Base-by-base conservation (phyloP, 2,888 invertebrate genomes). In the Ophion ellenae region DNA sequence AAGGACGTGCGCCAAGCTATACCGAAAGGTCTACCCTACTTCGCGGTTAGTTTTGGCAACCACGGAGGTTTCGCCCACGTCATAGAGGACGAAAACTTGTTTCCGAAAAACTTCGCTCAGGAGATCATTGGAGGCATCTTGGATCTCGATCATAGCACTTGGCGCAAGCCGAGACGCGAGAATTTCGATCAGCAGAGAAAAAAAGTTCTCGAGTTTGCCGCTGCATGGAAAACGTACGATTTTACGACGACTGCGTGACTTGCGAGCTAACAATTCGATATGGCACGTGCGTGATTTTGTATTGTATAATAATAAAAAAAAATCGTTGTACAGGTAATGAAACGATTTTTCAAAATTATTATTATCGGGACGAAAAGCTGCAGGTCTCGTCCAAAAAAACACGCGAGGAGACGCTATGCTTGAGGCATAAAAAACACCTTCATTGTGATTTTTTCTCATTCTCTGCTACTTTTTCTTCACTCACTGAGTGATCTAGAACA, bases 101-200 rank as follows among this genome's bases (percentile, higher is more conserved):
- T 99, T 94, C 98, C 99, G 0, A 94, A 93, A 76, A 97, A 97
- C 94, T 99, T 99, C 95, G 99, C 98, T 6, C 91, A 97, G 96
- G 99, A 99, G 96, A 97, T 99, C 20, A 97, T 99, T 92, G 99
- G 98, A 28, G 99, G 99, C 1, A 98, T 99, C 96, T 94, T 99
- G 89, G 98, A 99, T 93, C 95, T 99, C 84, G 97, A 98, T 92
- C 97, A 97, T 84, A 95, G 95, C 79, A 94, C 96, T 85, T 99
- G 99, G 99, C 96, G 98, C 73, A 98, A 97, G 91, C 97, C 97
- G 1, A 96, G 95, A 89, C 95, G 95, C 85, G 97, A 98, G 92
- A 96, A 95, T 91, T 97, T 97, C 90, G 97, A 97, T 88, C 94
- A 96, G 70, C 97, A 98, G 91, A 95, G 96, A 74, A 95, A 96